Base-by-base conservation (phyloP, 2,888 invertebrate species). In the Helobdella robusta region DNA sequence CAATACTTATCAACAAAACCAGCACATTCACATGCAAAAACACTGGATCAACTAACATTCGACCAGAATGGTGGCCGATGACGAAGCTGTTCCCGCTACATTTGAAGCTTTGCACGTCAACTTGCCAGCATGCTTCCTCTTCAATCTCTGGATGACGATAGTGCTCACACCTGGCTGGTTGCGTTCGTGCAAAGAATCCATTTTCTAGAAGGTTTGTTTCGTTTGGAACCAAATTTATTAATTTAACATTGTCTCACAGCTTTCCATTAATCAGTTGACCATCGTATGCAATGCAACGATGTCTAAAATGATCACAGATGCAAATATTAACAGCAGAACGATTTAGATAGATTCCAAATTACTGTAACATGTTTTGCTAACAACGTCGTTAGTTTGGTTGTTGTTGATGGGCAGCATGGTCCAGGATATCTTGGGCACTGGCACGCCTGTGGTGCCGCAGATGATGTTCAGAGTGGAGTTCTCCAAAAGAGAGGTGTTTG, bases 381-480 rank as follows among this genome's bases (percentile, higher is more conserved):
- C n/a, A n/a, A n/a, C n/a, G n/a, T n/a, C n/a, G n/a, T n/a, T n/a
- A n/a, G n/a, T n/a, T n/a, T n/a, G n/a, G n/a, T n/a, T n/a, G n/a
- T n/a, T n/a, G n/a, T 54, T n/a, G 8, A 30, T 54, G 30, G 54
- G 32, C 4, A 30, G 11, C 8, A 54, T 23, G 8, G 32, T 32
- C 65, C 65, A 65, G 44, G 44, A 8, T 18, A 65, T 35, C 40
- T 59, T 59, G 1, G 65, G 65, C 28, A 48, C 4, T 8, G 65
- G 65, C 28, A 59, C 40, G 11, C 65, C 65, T 11, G 34, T 34
- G 2, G 59, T 59, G n/a, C 48, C 56, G 28, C 65, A 65, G n/a
- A 28, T 20, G 30, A 65, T 30, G 23, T 59, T 46, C 8, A 65
- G 28, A 2, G 40, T 65, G 25, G n/a, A 25, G 25, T 59, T 59